Evolutionary conservation across 2,888 invertebrate genomes (phyloP).

Genomic region (Incurvaria masculella): DNA sequence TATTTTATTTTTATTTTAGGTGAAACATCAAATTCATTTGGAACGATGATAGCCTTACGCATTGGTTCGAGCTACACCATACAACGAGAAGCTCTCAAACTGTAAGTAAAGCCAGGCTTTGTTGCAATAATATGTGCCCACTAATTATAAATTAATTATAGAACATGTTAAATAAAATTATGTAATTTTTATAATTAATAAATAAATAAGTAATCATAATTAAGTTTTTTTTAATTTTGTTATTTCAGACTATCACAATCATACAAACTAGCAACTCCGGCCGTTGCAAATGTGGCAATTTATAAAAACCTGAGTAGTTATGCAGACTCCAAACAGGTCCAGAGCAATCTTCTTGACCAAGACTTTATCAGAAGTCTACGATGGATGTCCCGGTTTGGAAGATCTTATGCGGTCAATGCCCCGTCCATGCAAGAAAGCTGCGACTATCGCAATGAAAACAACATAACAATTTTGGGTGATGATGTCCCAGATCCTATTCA

Average conservation of each 20-base stretch:
- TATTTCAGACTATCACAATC: too few relatives aligned
- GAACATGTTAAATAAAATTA: slow-evolving; percentile 19
- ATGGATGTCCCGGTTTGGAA: slow-evolving; percentile 5
- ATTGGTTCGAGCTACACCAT: not conserved
- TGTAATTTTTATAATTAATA: slow-evolving; percentile 19
- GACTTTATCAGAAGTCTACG: too few relatives aligned
- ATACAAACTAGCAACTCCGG: too few relatives aligned
- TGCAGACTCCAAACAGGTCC: too few relatives aligned
- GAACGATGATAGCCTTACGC: not conserved
- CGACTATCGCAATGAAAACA: slow-evolving; percentile 60
- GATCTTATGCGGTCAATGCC: slow-evolving; percentile 31
- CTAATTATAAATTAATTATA: slow-evolving; percentile 16
- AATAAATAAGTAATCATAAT: slow-evolving; percentile 39
- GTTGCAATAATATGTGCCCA: too few relatives aligned
- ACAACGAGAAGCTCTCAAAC: not conserved
- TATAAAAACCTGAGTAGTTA: too few relatives aligned
- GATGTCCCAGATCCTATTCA: slow-evolving; percentile 72
- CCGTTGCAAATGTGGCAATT: too few relatives aligned
- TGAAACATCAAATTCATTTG: too few relatives aligned
- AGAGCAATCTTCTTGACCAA: too few relatives aligned
- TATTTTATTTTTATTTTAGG: too few relatives aligned
- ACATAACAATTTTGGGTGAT: slow-evolving; percentile 70
- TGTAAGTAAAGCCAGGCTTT: too few relatives aligned
- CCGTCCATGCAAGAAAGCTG: slow-evolving; percentile 51
- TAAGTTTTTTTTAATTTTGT: too few relatives aligned